Conservation (phyloP, 2,113 vertebrate genomes). For the Gymnogyps californianus region DNA sequence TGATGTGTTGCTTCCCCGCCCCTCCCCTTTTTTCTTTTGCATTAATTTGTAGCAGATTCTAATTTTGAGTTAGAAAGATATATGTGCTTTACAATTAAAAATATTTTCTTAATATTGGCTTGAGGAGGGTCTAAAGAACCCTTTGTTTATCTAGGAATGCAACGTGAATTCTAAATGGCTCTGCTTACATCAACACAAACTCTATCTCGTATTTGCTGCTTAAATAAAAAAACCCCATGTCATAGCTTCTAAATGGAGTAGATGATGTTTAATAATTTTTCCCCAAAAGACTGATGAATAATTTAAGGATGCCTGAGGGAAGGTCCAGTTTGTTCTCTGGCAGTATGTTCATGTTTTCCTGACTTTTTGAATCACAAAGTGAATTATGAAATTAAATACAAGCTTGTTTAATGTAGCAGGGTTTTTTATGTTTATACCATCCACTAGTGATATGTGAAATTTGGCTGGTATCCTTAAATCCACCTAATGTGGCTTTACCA, state of each 20-base stretch:
- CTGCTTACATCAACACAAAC: not conserved
- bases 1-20: not conserved
- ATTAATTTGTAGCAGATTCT: not conserved
- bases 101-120: not conserved
- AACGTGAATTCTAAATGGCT: not conserved
- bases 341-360: not conserved
- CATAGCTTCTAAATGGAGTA: not conserved
- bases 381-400: not conserved
- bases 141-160: not conserved
- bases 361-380: not conserved
- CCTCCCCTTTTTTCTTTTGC: accelerated
- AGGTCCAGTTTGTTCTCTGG: not conserved
- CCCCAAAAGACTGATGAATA: not conserved
- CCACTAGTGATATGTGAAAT: not conserved
- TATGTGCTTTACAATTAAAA: not conserved
- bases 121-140: not conserved
- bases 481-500: not conserved
- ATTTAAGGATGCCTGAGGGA: slow-evolving; percentile 3
- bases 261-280: not conserved
- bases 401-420: not conserved
- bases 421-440: not conserved
- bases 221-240: not conserved
- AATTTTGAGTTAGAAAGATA: not conserved
- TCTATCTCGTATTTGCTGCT: not conserved
- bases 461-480: not conserved